Conservation (phyloP, 2,888 invertebrate genomes). For the Sympetrum striolatum region DNA sequence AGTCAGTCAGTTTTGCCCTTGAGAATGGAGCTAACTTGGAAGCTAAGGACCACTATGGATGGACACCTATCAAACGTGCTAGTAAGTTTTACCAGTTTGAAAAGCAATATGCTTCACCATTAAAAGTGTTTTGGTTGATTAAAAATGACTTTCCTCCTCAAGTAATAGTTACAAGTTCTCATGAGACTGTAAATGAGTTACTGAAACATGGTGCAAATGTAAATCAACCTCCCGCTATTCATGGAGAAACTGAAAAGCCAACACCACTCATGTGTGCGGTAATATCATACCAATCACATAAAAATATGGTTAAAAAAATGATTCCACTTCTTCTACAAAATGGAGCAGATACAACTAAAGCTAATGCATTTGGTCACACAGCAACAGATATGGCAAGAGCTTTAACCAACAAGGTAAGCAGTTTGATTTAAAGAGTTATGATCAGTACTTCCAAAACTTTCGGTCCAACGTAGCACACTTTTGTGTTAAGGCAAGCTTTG, state of each 20-base stretch:
- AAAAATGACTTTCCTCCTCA: neutral
- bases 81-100: constrained; percentile 46
- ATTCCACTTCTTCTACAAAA: constrained; percentile 49
- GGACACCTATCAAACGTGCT: constrained; percentile 52
- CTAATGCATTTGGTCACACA: constrained; percentile 50
- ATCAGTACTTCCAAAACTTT: too few relatives aligned
- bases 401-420: constrained; percentile 32
- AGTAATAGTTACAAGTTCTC: constrained; percentile 49
- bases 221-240: constrained; percentile 35
- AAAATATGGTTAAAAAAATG: constrained; percentile 38
- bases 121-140: neutral
- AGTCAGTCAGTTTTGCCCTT: constrained; percentile 48
- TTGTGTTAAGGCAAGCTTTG: too few relatives aligned
- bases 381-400: constrained; percentile 50
- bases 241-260: neutral
- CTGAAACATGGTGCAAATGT: constrained; percentile 49
- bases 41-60: constrained; percentile 50
- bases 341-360: constrained; percentile 49
- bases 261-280: constrained; percentile 17
- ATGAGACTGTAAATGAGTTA: constrained; percentile 47
- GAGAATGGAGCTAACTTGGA: constrained; percentile 49
- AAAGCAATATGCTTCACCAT: neutral
- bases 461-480: too few relatives aligned
- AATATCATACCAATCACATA: neutral
- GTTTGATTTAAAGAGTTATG: neutral